Evolutionary conservation across 2,113 vertebrate species (phyloP), one percentile per base, ranked within the genome.

Genomic region (Meles meles): DNA sequence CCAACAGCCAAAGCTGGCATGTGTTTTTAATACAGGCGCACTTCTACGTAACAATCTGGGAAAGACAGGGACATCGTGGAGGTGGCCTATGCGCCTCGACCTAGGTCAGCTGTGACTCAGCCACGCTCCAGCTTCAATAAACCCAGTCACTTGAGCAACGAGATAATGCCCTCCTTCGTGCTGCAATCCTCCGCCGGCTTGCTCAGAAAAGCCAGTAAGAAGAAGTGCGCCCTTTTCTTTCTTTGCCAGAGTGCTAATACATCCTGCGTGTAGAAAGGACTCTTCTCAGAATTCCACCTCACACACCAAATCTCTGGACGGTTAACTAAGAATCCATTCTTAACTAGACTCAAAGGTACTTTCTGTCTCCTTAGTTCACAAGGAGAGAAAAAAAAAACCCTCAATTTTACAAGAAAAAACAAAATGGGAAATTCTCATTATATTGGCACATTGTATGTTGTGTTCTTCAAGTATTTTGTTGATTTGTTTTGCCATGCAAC

Each of bases 301-400:
- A 86, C 74, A 91, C 37, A 67, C 88, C n/a, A 96, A 90, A 93
- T 87, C 57, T 96, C 69, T 96, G 90, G 86, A 44, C 29, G 90
- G 77, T 94, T 96, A 72, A 96, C 96, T 95, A 97, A 87, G 39
- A 97, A 96, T 95, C 74, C 39, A 90, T 44, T 94, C 44, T 93
- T 97, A 95, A 88, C 76, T 88, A 79, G 47, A 96, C 72, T 93
- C 82, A 59, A 76, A n/a, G 47, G 52, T 88, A 88, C 95, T 63
- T 86, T 96, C 63, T 49, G 71, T 77, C 44, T 95, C 34, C 39
- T 95, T 57, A 83, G 39, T 90, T 95, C 67, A 79, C 52, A 94
- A 52, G 3, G 21, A 2, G 15, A 3, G 21, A 80, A 69, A 52
- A 61, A n/a, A 84, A 69, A 42, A 61, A 5, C 4, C 14, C 27